Base-by-base conservation (phyloP, 2,888 invertebrate species). In the Cosmorhoe ocellata region DNA sequence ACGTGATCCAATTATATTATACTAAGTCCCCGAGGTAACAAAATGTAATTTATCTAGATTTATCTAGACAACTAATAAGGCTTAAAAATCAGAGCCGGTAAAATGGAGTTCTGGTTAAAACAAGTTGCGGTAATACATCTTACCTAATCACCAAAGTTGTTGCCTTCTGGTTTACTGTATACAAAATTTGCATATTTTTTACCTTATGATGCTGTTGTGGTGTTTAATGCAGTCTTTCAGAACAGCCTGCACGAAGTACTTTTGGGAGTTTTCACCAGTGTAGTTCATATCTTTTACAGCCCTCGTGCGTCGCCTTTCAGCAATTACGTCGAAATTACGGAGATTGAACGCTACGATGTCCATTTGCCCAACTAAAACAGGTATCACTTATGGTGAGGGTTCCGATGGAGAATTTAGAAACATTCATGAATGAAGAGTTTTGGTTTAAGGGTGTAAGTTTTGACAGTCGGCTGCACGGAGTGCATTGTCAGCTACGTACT, bases 281-380 rank as follows among this genome's bases (percentile, higher is more conserved):
- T 67, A 64, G 51, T 57, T 66, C 32, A 61, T 60, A 14, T 61
- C 59, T 12, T 26, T 59, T 12, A 69, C 54, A 22, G 75, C 76
- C 47, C 67, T 75, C 39, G 58, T 55, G 18, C 64, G 73, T 31
- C 70, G 70, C 39, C 84, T 69, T 42, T 80, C 71, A 0, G 85
- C 84, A 27, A 90, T 48, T 30, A 68, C 33, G 49, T 80, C 71
- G 53, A 90, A 85, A 59, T 90, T 83, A 30, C 85, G 79, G 18
- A 91, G 66, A 66, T 90, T 88, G 64, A 79, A 90, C 2, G 82
- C 71, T 59, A 91, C 63, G 50, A 90, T 87, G 61, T 91, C 85
- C 63, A 91, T 84, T 78, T 91, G 90, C 13, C 89, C 90, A 56
- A 91, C 90, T 91, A 77, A 53, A 76, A 81, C 47, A 58, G n/a